phyloP scores from a whole-genome alignment of 2,888 invertebrate genomes.

The Eulithis testata region DNA sequence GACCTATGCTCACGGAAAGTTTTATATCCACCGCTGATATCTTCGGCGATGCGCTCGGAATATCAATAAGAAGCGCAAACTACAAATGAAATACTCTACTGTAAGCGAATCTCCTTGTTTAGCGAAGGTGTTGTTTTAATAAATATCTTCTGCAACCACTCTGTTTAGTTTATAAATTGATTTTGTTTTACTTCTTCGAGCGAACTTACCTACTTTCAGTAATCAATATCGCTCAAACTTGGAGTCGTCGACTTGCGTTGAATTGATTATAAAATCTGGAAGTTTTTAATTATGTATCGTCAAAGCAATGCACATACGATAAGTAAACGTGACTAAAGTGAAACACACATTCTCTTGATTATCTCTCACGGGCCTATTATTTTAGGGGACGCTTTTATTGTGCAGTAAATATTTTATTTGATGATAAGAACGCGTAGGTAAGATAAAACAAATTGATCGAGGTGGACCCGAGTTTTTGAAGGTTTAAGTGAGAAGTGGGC shows the following conservation, averaged over 20 bases:
- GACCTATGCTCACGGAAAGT: constrained; percentile 56
- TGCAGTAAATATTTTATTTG: constrained; percentile 81
- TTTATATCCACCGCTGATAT: constrained; percentile 72
- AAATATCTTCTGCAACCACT: constrained; percentile 45
- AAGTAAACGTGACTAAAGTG: constrained; percentile 38
- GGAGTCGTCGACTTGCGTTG: constrained; percentile 9
- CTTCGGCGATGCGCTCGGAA: constrained; percentile 64
- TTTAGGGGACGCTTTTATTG: constrained; percentile 74
- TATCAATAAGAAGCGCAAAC: constrained; percentile 70
- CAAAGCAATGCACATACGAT: constrained; percentile 26
- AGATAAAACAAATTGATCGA: constrained; percentile 82
- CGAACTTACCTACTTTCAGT: constrained; percentile 36
- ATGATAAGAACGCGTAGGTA: constrained; percentile 66
- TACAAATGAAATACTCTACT: constrained; percentile 66
- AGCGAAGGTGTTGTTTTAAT: constrained; percentile 54
- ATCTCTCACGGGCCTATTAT: constrained; percentile 77
- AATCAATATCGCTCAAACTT: constrained; percentile 39
- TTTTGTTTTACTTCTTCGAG: constrained; percentile 41
- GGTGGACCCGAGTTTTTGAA: constrained; percentile 63
- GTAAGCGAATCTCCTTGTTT: constrained; percentile 58
- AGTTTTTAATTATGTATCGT: constrained; percentile 34
- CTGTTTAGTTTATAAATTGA: constrained; percentile 46
- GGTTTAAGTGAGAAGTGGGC: constrained; percentile 74
- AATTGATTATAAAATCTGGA: constrained; percentile 27
- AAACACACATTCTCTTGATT: constrained; percentile 57